A percentile compares a stretch with the other conserved stretches of the same genome.
Conservation (phyloP, 2,888 invertebrate species). For the Panzeria rudis region DNA sequence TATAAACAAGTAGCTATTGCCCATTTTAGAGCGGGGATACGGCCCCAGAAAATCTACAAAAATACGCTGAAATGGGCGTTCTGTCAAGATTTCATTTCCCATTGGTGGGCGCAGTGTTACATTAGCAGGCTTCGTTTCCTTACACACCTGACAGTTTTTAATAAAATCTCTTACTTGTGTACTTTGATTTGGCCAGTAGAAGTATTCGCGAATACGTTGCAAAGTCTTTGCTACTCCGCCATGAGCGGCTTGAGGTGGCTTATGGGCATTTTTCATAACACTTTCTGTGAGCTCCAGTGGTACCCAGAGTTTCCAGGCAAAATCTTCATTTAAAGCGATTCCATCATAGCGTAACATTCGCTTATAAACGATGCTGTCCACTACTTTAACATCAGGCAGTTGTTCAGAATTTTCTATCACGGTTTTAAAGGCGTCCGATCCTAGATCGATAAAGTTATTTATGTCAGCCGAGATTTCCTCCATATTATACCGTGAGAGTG, state of each 20-base stretch:
- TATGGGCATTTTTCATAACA: too few relatives aligned
- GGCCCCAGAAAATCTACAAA: background rate
- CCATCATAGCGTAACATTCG: too few relatives aligned
- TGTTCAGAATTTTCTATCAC: too few relatives aligned
- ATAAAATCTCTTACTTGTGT: background rate
- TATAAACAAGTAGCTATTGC: background rate
- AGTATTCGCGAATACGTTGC: background rate
- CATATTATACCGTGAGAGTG: background rate
- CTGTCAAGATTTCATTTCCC: too few relatives aligned
- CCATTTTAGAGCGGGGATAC: background rate
- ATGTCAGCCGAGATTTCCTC: background rate
- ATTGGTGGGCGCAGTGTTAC: too few relatives aligned
- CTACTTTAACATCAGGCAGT: too few relatives aligned
- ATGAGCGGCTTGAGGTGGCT: background rate
- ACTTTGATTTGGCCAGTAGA: conserved; percentile 3
- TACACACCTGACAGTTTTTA: background rate
- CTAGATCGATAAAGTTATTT: background rate
- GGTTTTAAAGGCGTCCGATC: background rate
- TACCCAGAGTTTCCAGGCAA: background rate
- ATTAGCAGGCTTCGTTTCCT: too few relatives aligned
- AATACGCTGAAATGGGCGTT: too few relatives aligned
- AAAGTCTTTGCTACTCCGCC: background rate
- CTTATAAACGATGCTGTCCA: too few relatives aligned
- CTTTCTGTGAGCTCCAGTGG: background rate
- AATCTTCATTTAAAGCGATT: too few relatives aligned